Conservation (phyloP, 2,113 vertebrate genomes). For the Campylomormyrus tamandua region DNA sequence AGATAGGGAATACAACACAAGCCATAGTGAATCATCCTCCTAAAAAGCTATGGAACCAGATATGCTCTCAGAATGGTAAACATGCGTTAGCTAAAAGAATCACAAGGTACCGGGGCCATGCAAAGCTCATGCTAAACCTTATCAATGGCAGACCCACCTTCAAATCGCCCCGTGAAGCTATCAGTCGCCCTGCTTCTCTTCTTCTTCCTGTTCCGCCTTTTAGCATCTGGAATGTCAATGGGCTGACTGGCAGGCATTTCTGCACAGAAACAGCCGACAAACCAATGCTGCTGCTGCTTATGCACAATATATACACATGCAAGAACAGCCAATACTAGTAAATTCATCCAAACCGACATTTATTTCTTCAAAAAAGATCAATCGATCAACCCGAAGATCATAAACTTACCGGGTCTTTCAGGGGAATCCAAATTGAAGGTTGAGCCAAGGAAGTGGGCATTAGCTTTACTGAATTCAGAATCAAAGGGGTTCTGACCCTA, state of each 20-base stretch:
- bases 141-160: slow-evolving; percentile 59
- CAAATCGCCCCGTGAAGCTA: slow-evolving; percentile 91
- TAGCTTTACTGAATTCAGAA: slow-evolving; percentile 69
- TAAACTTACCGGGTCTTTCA: slow-evolving; percentile 72
- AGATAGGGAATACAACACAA: not conserved
- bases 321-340: not conserved
- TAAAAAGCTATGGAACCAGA: not conserved
- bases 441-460: slow-evolving; percentile 69
- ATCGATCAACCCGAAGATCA: not conserved
- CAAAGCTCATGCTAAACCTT: too few relatives aligned
- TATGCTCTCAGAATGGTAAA: not conserved
- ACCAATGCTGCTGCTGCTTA: not conserved
- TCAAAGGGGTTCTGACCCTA: slow-evolving; percentile 93
- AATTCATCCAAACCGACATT: not conserved
- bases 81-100: not conserved
- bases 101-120: not conserved
- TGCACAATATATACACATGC: not conserved
- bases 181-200: slow-evolving; percentile 92
- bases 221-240: slow-evolving; percentile 93
- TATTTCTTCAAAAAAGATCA: not conserved
- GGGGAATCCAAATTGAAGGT: slow-evolving; percentile 81
- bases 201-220: slow-evolving; percentile 96
- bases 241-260: slow-evolving; percentile 88
- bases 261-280: slow-evolving; percentile 36
- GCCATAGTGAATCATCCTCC: not conserved